Evolutionary conservation across 2,113 vertebrate species (phyloP).

Genomic region (Onychorhynchus coronatus): DNA sequence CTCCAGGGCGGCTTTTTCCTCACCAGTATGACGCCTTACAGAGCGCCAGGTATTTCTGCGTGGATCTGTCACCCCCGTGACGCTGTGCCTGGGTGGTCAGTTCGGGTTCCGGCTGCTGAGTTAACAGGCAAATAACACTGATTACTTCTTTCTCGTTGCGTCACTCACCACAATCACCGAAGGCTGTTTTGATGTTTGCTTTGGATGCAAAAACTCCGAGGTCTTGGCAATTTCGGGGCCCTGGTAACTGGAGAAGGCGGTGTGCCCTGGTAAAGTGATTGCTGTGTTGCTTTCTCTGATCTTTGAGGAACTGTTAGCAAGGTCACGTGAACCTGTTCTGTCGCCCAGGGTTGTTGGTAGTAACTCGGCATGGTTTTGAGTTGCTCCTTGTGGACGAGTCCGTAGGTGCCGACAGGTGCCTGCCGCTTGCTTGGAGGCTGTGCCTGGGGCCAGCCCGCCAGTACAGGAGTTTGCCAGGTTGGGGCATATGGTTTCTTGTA

Average conservation of each 20-base stretch:
- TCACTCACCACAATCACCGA: neutral
- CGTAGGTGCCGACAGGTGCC: neutral
- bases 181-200: neutral
- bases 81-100: neutral
- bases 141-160: neutral
- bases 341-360: neutral
- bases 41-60: neutral
- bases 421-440: fast-evolving
- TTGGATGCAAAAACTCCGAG: neutral
- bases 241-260: neutral
- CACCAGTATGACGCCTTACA: fast-evolving
- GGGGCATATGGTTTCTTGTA: neutral
- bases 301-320: neutral
- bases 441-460: fast-evolving
- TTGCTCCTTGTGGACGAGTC: neutral
- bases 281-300: neutral
- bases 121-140: neutral
- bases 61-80: neutral
- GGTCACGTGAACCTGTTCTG: neutral
- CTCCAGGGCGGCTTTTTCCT: neutral
- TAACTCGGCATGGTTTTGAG: neutral
- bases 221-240: neutral
- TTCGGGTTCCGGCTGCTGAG: neutral
- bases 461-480: neutral
- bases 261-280: neutral